phyloP scores from a whole-genome alignment of 2,797 vertebrate genomes.

The Podargus strigoides region DNA sequence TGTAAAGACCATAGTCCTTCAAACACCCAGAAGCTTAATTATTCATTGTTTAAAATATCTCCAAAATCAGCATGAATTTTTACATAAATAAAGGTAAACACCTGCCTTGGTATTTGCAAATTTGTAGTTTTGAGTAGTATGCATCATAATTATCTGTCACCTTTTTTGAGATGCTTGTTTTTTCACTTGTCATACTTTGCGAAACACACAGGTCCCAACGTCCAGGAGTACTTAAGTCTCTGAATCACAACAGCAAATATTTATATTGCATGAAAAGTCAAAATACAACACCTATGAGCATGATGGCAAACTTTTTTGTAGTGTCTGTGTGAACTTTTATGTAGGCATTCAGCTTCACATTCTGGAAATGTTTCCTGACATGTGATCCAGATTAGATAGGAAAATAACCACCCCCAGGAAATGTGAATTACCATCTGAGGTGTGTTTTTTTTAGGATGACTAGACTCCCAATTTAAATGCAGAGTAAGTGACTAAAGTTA shows the following conservation, averaged over 20 bases:
- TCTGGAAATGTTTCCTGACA: not conserved
- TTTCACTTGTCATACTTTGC: not conserved
- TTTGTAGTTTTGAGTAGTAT: not conserved
- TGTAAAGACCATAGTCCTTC: not conserved
- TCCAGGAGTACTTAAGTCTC: not conserved
- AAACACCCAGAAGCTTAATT: not conserved
- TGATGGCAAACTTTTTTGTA: not conserved
- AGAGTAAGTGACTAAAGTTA: not conserved
- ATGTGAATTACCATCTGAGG: not conserved
- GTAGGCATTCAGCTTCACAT: not conserved
- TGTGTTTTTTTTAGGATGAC: not conserved
- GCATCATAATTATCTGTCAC: not conserved
- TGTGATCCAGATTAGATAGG: not conserved
- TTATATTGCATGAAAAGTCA: not conserved
- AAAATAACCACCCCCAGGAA: not conserved
- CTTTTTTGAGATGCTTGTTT: not conserved
- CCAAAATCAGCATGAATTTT: not conserved
- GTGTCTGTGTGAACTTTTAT: not conserved
- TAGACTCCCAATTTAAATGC: not conserved
- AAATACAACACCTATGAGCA: rapidly evolving
- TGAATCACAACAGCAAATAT: not conserved
- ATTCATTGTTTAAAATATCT: not conserved
- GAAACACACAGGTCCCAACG: not conserved
- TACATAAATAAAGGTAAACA: not conserved
- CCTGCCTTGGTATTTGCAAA: not conserved